Conservation (phyloP, 2,797 vertebrate species). For the Mycteria americana region DNA sequence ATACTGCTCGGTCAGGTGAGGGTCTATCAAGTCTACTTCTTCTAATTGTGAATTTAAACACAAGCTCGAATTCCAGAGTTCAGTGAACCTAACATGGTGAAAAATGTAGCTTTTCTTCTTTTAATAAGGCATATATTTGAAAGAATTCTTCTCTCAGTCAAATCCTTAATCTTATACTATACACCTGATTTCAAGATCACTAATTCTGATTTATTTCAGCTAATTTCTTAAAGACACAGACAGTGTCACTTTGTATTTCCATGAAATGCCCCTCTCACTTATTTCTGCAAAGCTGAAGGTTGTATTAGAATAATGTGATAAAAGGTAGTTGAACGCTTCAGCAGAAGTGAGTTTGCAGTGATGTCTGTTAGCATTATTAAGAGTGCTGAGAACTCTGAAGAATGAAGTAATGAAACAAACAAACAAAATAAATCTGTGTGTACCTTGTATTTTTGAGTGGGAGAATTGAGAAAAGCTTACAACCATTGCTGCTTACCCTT, state of each 20-base stretch:
- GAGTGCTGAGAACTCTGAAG: background rate
- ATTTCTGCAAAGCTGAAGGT: background rate
- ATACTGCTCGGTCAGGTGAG: background rate
- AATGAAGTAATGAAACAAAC: background rate
- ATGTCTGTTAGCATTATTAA: background rate
- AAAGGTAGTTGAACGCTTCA: background rate
- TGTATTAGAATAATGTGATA: background rate
- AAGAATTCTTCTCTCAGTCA: background rate
- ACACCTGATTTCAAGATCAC: background rate
- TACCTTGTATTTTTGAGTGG: background rate
- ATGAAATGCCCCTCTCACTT: background rate
- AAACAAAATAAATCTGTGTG: background rate
- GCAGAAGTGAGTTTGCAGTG: background rate
- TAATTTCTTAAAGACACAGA: background rate
- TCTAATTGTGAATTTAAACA: background rate
- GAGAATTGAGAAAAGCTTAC: background rate
- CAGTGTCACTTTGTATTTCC: background rate
- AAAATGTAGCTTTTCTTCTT: background rate
- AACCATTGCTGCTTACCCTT: background rate
- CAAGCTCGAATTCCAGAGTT: background rate
- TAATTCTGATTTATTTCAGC: background rate
- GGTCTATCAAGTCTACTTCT: background rate
- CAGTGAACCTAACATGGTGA: background rate
- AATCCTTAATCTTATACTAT: background rate
- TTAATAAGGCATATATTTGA: background rate